Percentiles rank a stretch among this genome's conserved stretches.
phyloP scores from a whole-genome alignment of 2,888 invertebrate species.

The Enchytraeus crypticus region DNA sequence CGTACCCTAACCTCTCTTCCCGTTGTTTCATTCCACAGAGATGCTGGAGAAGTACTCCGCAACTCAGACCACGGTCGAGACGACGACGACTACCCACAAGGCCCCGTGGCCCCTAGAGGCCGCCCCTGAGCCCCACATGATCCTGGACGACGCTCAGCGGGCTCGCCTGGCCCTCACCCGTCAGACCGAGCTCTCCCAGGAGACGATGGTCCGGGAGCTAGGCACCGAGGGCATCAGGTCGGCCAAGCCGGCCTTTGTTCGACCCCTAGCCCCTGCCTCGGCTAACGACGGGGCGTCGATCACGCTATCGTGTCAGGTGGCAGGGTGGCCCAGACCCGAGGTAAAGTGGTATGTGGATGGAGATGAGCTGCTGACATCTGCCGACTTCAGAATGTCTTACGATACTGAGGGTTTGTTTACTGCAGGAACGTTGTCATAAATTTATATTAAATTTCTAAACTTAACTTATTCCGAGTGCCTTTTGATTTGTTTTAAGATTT shows the following conservation, averaged over 20 bases:
- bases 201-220: neutral
- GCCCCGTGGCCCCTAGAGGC: too few species aligned
- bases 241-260: neutral
- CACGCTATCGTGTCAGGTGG: slow-evolving; percentile 36
- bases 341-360: slow-evolving; percentile 54
- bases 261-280: slow-evolving; percentile 23
- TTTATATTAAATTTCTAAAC: too few species aligned
- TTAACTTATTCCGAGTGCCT: too few species aligned
- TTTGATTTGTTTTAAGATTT: too few species aligned
- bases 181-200: neutral
- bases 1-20: too few species aligned
- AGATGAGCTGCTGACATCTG: slow-evolving; percentile 53
- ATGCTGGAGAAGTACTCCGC: too few species aligned
- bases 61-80: too few species aligned
- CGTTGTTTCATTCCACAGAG: too few species aligned
- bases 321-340: slow-evolving; percentile 39
- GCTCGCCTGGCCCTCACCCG: neutral
- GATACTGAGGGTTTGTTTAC: too few species aligned
- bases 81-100: too few species aligned
- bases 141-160: neutral
- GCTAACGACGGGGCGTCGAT: slow-evolving; percentile 36
- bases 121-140: too few species aligned
- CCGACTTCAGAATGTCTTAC: slow-evolving; percentile 19
- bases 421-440: too few species aligned
- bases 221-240: neutral